Percentiles rank a stretch among this genome's conserved stretches.
Evolutionary conservation across 1,140 invertebrate genomes (phyloP).

Genomic region (Tetraneura akinire): DNA sequence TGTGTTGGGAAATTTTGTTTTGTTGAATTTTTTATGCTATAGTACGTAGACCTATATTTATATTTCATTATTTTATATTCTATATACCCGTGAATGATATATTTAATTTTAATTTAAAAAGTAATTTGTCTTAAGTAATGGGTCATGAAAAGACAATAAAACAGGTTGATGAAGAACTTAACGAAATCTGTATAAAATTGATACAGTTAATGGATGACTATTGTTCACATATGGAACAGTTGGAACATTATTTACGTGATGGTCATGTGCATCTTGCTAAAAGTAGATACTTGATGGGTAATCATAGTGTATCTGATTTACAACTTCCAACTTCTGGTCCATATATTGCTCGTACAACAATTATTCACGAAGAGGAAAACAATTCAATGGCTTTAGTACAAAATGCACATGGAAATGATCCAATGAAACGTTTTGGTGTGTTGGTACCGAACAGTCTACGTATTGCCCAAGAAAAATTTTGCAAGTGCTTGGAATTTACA

Average conservation of each 20-base stretch:
- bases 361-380: neutral
- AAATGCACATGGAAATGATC: conserved; percentile 59
- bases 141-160: neutral
- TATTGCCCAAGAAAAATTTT: conserved; percentile 68
- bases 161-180: conserved; percentile 59
- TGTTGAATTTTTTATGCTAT: no score
- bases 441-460: conserved; percentile 71
- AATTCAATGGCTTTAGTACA: neutral
- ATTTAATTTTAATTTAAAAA: no score
- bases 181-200: conserved; percentile 65
- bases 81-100: no score
- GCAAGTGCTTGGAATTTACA: conserved; percentile 65
- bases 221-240: conserved; percentile 64
- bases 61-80: no score
- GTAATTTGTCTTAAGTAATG: neutral
- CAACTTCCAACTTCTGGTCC: conserved; percentile 66
- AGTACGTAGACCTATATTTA: no score
- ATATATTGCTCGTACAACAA: neutral
- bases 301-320: conserved; percentile 66
- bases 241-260: conserved; percentile 67
- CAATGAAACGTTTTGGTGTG: conserved; percentile 75
- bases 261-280: conserved; percentile 69
- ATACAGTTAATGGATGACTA: conserved; percentile 71
- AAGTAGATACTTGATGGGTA: conserved; percentile 72
- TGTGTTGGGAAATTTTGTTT: no score